phyloP scores from a whole-genome alignment of 2,113 vertebrate genomes.

The Caloenas nicobarica region DNA sequence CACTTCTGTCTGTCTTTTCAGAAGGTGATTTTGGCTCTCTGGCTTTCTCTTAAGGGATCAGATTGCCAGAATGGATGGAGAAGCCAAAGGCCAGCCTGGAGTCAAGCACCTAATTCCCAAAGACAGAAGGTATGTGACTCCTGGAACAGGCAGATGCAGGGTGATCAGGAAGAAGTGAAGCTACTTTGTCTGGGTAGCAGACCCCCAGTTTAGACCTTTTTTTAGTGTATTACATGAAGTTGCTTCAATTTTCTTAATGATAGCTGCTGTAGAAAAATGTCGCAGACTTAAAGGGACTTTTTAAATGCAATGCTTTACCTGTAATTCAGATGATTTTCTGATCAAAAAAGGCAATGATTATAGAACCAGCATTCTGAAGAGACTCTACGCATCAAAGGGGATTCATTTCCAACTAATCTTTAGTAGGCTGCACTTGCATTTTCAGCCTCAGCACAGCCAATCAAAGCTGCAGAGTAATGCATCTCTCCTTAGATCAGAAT shows the following conservation, averaged over 20 bases:
- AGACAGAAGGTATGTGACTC: neutral
- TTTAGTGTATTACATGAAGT: neutral
- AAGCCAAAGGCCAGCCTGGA: neutral
- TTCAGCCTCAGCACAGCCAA: neutral
- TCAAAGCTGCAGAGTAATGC: neutral
- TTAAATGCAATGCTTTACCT: neutral
- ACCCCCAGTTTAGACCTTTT: neutral
- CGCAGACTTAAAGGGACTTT: neutral
- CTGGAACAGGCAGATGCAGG: neutral
- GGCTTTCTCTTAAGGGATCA: neutral
- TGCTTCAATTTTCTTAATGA: neutral
- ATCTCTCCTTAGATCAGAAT: neutral
- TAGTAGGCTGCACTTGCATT: neutral
- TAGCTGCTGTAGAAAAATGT: neutral
- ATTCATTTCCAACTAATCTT: neutral
- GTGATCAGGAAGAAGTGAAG: neutral
- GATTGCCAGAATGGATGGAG: neutral
- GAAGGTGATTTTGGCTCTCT: neutral
- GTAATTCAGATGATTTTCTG: neutral
- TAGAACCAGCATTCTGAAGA: neutral
- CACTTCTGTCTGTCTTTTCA: neutral
- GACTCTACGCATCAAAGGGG: neutral
- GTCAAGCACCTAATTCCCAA: neutral
- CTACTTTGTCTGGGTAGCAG: neutral
- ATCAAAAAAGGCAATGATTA: neutral